Percentiles rank a stretch among this genome's conserved stretches.
These are phyloP conservation scores for Crossocerus cetratus DNA, from an alignment of 2,888 invertebrate genomes.

Conservation along the genomic window DNA sequence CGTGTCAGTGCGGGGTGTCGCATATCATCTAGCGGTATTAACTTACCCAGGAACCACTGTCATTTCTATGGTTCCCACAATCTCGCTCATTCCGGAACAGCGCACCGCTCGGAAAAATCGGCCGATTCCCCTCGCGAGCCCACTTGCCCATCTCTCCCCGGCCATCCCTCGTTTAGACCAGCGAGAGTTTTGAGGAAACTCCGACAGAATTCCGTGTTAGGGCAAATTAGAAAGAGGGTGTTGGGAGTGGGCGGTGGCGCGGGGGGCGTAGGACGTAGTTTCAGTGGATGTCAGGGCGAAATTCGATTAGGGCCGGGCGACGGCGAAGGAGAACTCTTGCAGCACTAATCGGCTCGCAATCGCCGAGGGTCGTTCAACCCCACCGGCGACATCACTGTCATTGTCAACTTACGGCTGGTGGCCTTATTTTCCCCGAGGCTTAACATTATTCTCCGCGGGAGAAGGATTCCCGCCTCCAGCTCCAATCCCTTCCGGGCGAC, in stretches of 20 bases:
- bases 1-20: constrained; percentile 54
- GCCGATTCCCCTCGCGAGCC: too few species aligned
- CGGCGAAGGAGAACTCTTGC: constrained; percentile 44
- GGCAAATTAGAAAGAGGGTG: not conserved
- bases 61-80: constrained; percentile 55
- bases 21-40: constrained; percentile 60
- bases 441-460: constrained; percentile 12
- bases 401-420: constrained; percentile 51
- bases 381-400: constrained; percentile 46
- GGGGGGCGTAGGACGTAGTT: too few species aligned
- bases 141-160: too few species aligned
- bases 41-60: constrained; percentile 55
- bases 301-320: constrained; percentile 32
- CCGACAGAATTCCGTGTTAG: not conserved
- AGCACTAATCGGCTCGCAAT: constrained; percentile 68
- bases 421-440: constrained; percentile 33
- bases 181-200: too few species aligned
- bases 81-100: constrained; percentile 29
- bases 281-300: constrained; percentile 7
- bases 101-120: constrained; percentile 11
- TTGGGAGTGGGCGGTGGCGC: not conserved
- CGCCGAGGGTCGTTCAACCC: constrained; percentile 48
- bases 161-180: too few species aligned
- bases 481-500: constrained; percentile 3
- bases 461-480: constrained; percentile 2